Base-by-base conservation (phyloP, 2,113 vertebrate species). In the Podarcis raffonei region DNA sequence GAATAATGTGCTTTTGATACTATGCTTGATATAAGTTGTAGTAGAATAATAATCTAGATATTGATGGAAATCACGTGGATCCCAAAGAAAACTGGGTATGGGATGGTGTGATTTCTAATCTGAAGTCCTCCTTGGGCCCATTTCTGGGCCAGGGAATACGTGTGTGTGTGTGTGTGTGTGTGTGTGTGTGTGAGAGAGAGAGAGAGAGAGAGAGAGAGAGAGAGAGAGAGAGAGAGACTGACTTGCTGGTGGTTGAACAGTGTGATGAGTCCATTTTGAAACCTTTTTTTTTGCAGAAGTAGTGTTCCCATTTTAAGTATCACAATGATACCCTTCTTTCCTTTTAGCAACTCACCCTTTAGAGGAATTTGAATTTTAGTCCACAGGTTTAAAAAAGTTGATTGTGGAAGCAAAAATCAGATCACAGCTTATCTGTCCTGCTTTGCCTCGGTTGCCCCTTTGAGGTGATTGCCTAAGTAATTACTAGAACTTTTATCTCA, bases 1-100 rank as follows among this genome's bases (percentile, higher is more conserved):
- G 83, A 13, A 42, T 81, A 78, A 39, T 85, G 35, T 27, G 4
- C 35, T 89, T 92, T 89, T 20, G 72, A 69, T 68, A 69, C 30
- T 48, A 48, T 42, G n/a, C 22, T 53, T 79, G 32, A 37, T 71
- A 48, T 25, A 20, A 27, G 7, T 69, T 80, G 42, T 23, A 22
- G 65, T 16, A 72, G 71, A 81, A n/a, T 72, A 81, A n/a, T 71
- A 30, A 6, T 69, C 68, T 48, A 71, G 37, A 83, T 83, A 22
- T n/a, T 71, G 68, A n/a, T 23, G 7, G 30, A 62, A 71, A 71
- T 32, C 5, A 20, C 8, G 69, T 80, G 39, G 48, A 11, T 79
- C 20, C 13, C 42, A 80, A 53, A 80, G 22, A 53, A 80, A 57
- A 2, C 30, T n/a, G 30, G n/a, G 18, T 18, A 62, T 62, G 22